These are phyloP conservation scores for Panorpa germanica DNA, from an alignment of 2,888 invertebrate species.

Conservation along the genomic window DNA sequence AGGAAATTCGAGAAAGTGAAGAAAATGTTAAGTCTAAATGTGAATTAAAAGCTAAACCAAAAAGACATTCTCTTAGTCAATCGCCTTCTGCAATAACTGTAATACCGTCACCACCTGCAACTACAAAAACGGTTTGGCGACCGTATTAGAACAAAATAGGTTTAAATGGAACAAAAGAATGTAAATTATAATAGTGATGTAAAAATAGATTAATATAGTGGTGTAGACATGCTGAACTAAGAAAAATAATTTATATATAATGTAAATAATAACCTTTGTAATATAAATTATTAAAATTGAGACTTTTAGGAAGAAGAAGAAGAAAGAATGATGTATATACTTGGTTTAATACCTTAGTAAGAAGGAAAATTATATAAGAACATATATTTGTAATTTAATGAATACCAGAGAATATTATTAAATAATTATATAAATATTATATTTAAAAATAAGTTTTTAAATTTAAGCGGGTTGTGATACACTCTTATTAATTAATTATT, in stretches of 20 bases:
- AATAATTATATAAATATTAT: no score
- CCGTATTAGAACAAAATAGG: slow-evolving; percentile 34
- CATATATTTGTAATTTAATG: no score
- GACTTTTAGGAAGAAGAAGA: no score
- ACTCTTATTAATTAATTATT: no score
- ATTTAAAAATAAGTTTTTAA: no score
- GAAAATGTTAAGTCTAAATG: slow-evolving; percentile 21
- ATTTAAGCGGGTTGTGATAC: no score
- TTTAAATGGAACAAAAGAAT: background rate
- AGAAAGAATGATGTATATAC: no score
- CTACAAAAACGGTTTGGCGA: slow-evolving; percentile 49
- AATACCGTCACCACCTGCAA: slow-evolving; percentile 30
- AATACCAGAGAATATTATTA: no score
- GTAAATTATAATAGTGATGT: background rate
- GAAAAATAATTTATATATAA: slow-evolving; percentile 4
- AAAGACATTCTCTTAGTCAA: slow-evolving; percentile 25
- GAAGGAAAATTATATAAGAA: no score
- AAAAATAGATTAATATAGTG: slow-evolving; percentile 1
- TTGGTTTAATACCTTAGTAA: no score
- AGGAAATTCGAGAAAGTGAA: slow-evolving; percentile 24
- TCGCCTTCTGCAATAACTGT: slow-evolving; percentile 34
- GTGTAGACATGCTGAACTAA: slow-evolving; percentile 3
- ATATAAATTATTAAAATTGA: no score
- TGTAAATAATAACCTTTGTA: slow-evolving; percentile 4
- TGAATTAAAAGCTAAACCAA: slow-evolving; percentile 41